phyloP scores from a whole-genome alignment of 2,797 vertebrate genomes.

The Decapterus maruadsi region DNA sequence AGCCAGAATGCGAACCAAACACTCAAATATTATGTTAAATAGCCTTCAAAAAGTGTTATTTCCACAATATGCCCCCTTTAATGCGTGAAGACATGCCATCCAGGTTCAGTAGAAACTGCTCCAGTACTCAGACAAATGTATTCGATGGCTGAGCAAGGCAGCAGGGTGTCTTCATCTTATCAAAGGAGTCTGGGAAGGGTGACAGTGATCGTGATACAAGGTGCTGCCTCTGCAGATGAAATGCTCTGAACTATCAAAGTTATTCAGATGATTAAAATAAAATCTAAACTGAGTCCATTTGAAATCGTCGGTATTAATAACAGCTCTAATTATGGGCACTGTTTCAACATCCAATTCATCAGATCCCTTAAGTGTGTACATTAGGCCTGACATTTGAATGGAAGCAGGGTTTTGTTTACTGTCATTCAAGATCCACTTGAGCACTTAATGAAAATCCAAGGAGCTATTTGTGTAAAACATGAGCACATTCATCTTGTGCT shows the following conservation, averaged over 20 bases:
- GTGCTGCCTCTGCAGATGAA: conserved; percentile 12
- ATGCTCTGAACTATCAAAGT: conserved; percentile 15
- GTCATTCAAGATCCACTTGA: conserved; percentile 68
- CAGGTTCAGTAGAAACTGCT: conserved; percentile 8
- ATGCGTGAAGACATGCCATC: not conserved
- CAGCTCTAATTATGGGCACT: conserved; percentile 33
- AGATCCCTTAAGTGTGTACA: conserved; percentile 43
- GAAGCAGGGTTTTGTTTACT: conserved; percentile 63
- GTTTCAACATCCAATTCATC: conserved; percentile 32
- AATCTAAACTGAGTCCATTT: conserved; percentile 16
- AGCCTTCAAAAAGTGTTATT: no score
- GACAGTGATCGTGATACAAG: conserved; percentile 12
- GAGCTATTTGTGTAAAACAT: conserved; percentile 65
- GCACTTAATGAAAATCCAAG: conserved; percentile 62
- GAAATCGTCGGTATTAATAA: conserved; percentile 36
- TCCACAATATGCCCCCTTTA: no score
- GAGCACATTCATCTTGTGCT: conserved; percentile 51
- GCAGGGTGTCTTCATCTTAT: conserved; percentile 4
- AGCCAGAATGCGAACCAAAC: no score
- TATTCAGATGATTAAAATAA: conserved; percentile 19
- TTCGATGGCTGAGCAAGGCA: conserved; percentile 22
- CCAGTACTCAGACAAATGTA: conserved; percentile 25
- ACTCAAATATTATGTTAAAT: no score
- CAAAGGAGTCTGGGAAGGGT: conserved; percentile 26
- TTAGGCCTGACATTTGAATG: conserved; percentile 62